These are phyloP conservation scores for Hyperopisus bebe DNA, from an alignment of 2,113 vertebrate species.

Conservation along the genomic window DNA sequence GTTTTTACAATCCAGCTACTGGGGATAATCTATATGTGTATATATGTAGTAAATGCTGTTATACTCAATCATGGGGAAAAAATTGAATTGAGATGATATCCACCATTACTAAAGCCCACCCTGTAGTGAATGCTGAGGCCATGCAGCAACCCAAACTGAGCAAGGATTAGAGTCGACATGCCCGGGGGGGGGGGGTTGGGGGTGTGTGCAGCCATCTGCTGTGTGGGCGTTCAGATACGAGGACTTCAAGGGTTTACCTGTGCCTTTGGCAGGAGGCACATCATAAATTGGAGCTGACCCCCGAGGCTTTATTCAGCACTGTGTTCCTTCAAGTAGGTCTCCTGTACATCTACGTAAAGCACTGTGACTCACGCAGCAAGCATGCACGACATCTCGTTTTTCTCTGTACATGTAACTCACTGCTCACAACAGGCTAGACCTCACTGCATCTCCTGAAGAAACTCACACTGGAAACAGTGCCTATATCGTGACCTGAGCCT, in stretches of 20 bases:
- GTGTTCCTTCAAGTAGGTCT: conserved; percentile 17
- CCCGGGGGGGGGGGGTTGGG: not conserved
- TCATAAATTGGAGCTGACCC: not conserved
- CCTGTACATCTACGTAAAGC: not conserved
- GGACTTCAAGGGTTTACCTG: conserved; percentile 10
- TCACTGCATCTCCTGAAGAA: not conserved
- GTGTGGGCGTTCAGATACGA: conserved; percentile 1
- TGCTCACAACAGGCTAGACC: not conserved
- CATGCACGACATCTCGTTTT: not conserved
- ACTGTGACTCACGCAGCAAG: not conserved
- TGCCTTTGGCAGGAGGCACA: not conserved
- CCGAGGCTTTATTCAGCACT: not conserved
- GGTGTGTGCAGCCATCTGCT: conserved; percentile 6
- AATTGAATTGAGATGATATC: not conserved
- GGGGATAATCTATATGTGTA: not conserved
- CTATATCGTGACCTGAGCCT: not conserved
- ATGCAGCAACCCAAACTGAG: not conserved
- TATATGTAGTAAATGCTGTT: not conserved
- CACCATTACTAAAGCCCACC: not conserved
- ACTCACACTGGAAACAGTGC: not conserved
- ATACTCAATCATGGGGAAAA: not conserved
- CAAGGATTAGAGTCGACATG: conserved; percentile 8
- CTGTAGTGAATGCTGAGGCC: not conserved
- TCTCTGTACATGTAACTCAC: not conserved
- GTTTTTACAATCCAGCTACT: not conserved